These are phyloP conservation scores for Megaceryle alcyon DNA, from an alignment of 2,797 vertebrate genomes.

Conservation along the genomic window DNA sequence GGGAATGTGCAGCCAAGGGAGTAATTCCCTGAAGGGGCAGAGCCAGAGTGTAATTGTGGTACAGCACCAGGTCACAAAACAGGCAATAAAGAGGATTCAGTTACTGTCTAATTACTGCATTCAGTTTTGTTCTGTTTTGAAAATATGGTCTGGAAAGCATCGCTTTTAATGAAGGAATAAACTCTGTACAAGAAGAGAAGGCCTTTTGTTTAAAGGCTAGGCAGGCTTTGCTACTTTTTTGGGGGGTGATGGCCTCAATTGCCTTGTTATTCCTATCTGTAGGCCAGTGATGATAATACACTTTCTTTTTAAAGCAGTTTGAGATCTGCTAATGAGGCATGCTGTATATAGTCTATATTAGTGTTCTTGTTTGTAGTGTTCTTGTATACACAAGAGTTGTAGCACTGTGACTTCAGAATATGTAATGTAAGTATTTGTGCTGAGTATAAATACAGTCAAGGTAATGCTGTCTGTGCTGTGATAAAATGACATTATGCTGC, in stretches of 20 bases:
- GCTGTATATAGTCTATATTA: not conserved
- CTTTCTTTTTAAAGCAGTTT: not conserved
- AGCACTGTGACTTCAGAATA: slow-evolving; percentile 29
- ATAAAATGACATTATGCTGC: slow-evolving; percentile 31
- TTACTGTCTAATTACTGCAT: not conserved
- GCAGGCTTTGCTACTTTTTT: not conserved
- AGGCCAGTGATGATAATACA: not conserved
- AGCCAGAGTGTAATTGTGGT: not conserved
- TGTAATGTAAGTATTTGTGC: slow-evolving; percentile 35
- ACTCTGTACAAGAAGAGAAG: not conserved
- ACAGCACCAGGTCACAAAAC: not conserved
- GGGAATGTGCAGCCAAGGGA: not conserved
- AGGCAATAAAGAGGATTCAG: not conserved
- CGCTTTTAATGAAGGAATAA: not conserved
- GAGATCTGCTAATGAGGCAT: not conserved
- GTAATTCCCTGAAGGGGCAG: not conserved
- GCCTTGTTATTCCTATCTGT: not conserved
- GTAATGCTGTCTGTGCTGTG: not conserved
- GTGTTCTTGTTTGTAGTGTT: not conserved
- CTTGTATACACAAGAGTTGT: not conserved
- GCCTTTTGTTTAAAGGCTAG: not conserved
- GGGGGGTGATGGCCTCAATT: not conserved
- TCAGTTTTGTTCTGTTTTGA: not conserved
- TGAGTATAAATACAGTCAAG: slow-evolving; percentile 8
- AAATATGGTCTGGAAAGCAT: not conserved